These are phyloP conservation scores for Pituophis catenifer DNA, from an alignment of 2,113 vertebrate species.

Conservation along the genomic window DNA sequence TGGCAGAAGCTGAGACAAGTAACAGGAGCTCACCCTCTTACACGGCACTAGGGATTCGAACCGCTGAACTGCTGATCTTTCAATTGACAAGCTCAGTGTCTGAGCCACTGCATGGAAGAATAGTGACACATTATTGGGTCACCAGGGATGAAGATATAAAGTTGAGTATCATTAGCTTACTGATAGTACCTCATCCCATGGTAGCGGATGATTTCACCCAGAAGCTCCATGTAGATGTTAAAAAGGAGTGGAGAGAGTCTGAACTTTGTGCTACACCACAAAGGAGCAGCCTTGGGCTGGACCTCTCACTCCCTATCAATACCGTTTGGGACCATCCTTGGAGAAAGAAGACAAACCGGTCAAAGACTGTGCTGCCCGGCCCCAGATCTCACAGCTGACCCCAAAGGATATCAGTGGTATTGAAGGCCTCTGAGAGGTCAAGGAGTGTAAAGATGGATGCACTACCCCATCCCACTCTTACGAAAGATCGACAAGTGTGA, in stretches of 20 bases:
- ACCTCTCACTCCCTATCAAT: not conserved
- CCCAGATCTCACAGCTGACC: not conserved
- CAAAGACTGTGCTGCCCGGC: not conserved
- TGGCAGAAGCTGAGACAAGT: no score
- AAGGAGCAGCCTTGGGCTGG: not conserved
- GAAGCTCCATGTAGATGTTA: not conserved
- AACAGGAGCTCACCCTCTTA: no score
- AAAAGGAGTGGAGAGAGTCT: not conserved
- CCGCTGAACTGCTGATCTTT: no score
- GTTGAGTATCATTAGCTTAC: not conserved
- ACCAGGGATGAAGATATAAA: not conserved
- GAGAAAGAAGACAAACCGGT: not conserved
- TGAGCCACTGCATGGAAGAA: not conserved
- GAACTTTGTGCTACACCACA: not conserved
- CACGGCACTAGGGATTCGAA: no score
- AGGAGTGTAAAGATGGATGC: not conserved
- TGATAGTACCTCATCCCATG: not conserved
- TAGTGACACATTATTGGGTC: not conserved
- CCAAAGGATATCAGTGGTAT: not conserved
- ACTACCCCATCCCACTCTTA: not conserved
- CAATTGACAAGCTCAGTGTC: no score
- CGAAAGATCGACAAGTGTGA: not conserved
- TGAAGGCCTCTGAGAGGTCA: not conserved
- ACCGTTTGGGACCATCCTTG: not conserved
- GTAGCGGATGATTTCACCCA: not conserved